Evolutionary conservation across 2,797 vertebrate genomes (phyloP), one percentile per base, ranked within the genome.

Genomic region (Lindbergichthys nudifrons): DNA sequence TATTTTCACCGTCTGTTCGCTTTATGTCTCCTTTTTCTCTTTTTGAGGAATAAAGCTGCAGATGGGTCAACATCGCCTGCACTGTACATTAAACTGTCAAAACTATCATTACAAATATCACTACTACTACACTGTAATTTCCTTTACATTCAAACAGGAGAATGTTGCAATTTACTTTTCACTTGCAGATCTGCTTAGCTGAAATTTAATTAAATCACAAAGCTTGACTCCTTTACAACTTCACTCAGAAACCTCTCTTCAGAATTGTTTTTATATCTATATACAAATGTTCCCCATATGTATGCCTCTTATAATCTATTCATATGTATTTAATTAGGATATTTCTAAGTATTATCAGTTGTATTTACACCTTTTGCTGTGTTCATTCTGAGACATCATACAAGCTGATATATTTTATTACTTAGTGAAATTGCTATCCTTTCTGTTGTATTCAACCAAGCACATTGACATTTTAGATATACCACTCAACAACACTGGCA

Each of bases 401-500:
- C 36, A 65, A 61, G 50, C 2, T 70, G 6, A 56, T n/a, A 46
- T 65, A 13, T 16, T 9, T 10, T 41, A 58, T 53, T 30, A 32
- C 65, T n/a, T n/a, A 15, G 36, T 51, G 42, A 43, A 41, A 66
- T 4, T 45, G 26, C 3, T 3, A 6, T 54, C 23, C 15, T 52
- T 18, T 52, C 9, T 48, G 6, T 65, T 67, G 14, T 43, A 58
- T 9, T 54, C n/a, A 75, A 54, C 53, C 19, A 42, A 39, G 41
- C n/a, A 47, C 5, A 19, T 8, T 56, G 10, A 18, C 43, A 2
- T 51, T 64, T 64, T 61, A 15, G 73, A 73, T 36, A 45, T 36
- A 64, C 18, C 15, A 39, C 52, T 51, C 10, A 85, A 70, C 79
- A 65, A 84, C 78, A 81, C 57, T 16, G 70, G 32, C 51, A 14